Base-by-base conservation (phyloP, 2,113 vertebrate species). In the Morphnarchus princeps region DNA sequence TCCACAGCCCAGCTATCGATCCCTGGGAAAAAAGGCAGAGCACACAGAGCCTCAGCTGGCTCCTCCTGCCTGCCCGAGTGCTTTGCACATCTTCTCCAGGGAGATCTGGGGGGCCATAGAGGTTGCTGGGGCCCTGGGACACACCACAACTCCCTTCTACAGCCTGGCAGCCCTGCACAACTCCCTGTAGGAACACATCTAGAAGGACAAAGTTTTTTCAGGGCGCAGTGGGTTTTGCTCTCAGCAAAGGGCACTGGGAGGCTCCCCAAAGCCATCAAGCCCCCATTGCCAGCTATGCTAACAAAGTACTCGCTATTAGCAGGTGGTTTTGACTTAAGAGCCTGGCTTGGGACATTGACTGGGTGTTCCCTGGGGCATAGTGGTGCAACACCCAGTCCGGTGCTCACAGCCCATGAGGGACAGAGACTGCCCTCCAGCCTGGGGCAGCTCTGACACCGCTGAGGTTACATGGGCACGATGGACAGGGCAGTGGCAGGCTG, bases 391-490 rank as follows among this genome's bases (percentile, higher is more conserved):
- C 31, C 6, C 29, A 61, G 21, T 8, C 24, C 34, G 2, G 0
- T 20, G 26, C 17, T 34, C 10, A 3, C 8, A 20, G 11, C 12
- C 22, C 1, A 0, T 0, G 6, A 16, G 18, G 49, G 6, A 8
- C 21, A 43, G 28, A 8, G n/a, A 16, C 40, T 36, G 13, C 22
- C 21, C 25, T 57, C 7, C 62, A 15, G 18, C 31, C 34, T 25
- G 43, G 17, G 65, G 29, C 58, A 67, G 58, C 47, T 34, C 66
- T 42, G 47, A 19, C 32, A 40, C 15, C 4, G 16, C 57, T 18
- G 38, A 43, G 26, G 32, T 5, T 10, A 6, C 7, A 2, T 1
- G 5, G 5, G 13, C 25, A 31, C 1, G 2, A 13, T 0, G 0
- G 50, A 50, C 25, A 15, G 15, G 11, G 9, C 34, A 42, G 40